A percentile compares a stretch with the other conserved stretches of the same genome.
Conservation (phyloP, 2,113 vertebrate species). For the Chlorocebus sabaeus region DNA sequence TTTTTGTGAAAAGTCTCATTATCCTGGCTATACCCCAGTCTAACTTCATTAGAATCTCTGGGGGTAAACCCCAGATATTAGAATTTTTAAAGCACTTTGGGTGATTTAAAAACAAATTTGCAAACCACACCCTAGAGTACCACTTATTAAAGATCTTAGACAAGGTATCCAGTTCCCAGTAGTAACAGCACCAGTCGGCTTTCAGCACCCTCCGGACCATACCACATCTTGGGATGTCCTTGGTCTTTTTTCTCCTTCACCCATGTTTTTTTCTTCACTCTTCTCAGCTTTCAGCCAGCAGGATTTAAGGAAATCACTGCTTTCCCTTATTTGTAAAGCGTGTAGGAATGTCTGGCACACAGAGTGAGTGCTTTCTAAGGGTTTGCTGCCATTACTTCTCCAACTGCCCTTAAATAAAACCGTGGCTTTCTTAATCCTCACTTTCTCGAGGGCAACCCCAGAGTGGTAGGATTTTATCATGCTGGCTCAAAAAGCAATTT, state of each 20-base stretch:
- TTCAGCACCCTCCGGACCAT: neutral
- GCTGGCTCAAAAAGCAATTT: neutral
- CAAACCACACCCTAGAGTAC: neutral
- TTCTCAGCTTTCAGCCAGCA: neutral
- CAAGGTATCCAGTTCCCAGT: no score
- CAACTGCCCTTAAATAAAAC: neutral
- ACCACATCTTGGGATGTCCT: neutral
- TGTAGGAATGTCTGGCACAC: neutral
- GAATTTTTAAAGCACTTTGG: neutral
- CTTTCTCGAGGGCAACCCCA: neutral
- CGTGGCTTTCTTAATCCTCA: neutral
- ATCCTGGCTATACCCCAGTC: neutral
- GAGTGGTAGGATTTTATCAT: neutral
- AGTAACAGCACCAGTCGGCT: accelerated
- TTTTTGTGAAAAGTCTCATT: neutral
- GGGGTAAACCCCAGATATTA: neutral
- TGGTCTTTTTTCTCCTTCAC: neutral
- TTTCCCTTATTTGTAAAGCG: neutral
- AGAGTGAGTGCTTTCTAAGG: neutral
- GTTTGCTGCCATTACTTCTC: neutral
- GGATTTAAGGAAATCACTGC: neutral
- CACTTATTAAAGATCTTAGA: neutral
- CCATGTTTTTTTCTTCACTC: neutral
- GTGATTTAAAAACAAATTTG: neutral
- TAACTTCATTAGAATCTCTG: neutral